phyloP scores from a whole-genome alignment of 2,888 invertebrate species.

The Drosophila mettleri region DNA sequence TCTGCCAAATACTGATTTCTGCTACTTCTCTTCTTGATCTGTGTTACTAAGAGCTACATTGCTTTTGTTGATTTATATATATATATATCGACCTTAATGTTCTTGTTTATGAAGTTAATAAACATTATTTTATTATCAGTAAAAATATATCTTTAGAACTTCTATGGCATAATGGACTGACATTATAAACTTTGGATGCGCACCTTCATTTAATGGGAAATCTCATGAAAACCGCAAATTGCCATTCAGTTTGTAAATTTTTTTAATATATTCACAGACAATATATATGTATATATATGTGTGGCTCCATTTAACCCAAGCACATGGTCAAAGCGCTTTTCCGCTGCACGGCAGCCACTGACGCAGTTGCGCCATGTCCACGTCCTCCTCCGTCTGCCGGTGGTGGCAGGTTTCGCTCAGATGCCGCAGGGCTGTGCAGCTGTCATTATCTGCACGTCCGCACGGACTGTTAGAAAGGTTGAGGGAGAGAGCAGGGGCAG shows the following conservation, averaged over 20 bases:
- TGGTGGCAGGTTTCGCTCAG: slow-evolving; percentile 43
- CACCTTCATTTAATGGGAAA: slow-evolving; percentile 34
- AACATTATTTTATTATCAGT: slow-evolving; percentile 6
- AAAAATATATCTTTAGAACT: slow-evolving; percentile 4
- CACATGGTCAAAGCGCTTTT: slow-evolving; percentile 50
- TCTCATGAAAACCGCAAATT: slow-evolving; percentile 31
- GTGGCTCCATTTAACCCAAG: slow-evolving; percentile 31
- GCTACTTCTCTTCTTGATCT: too few relatives aligned
- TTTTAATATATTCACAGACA: slow-evolving; percentile 27
- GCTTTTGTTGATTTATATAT: too few relatives aligned
- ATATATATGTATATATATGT: slow-evolving; percentile 2
- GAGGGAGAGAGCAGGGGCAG: not conserved
- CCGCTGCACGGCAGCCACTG: slow-evolving; percentile 19
- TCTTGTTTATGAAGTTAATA: not conserved
- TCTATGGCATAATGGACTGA: slow-evolving; percentile 3
- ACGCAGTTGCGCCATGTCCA: slow-evolving; percentile 7
- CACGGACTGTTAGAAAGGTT: slow-evolving; percentile 11
- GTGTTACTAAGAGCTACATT: too few relatives aligned
- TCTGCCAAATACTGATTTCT: too few relatives aligned
- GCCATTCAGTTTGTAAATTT: slow-evolving; percentile 24
- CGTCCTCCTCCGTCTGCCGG: not conserved
- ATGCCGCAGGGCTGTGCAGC: slow-evolving; percentile 55
- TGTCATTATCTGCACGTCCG: slow-evolving; percentile 64
- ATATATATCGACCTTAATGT: not conserved
- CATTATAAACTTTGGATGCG: slow-evolving; percentile 6